phyloP scores from a whole-genome alignment of 2,888 invertebrate genomes.

The Heliconius sara region DNA sequence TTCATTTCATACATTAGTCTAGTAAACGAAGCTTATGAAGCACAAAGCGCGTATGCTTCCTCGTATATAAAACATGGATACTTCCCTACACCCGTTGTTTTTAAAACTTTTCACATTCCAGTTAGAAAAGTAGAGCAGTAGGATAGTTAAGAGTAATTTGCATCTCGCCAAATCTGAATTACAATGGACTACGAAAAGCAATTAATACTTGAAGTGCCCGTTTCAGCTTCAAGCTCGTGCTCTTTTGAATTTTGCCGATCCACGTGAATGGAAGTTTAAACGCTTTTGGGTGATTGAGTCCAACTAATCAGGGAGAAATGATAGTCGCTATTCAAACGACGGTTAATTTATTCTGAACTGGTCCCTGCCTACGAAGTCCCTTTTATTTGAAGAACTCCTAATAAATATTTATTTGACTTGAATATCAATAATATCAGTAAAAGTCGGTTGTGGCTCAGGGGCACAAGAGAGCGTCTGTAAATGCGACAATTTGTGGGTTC shows the following conservation, averaged over 20 bases:
- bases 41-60: conserved; percentile 26
- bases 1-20: conserved; percentile 7
- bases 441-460: too few relatives aligned
- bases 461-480: too few relatives aligned
- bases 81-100: conserved; percentile 61
- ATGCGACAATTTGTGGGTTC: too few relatives aligned
- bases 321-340: conserved; percentile 25
- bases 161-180: conserved; percentile 79
- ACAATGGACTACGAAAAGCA: conserved; percentile 82
- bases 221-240: conserved; percentile 80
- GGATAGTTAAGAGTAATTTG: conserved; percentile 79
- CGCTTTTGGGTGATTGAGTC: conserved; percentile 41
- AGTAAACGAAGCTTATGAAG: conserved; percentile 27
- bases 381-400: conserved; percentile 29
- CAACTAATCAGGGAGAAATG: conserved; percentile 28
- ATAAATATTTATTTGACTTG: conserved; percentile 22
- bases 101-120: conserved; percentile 78
- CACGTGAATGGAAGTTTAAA: conserved; percentile 56
- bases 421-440: neutral
- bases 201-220: conserved; percentile 82
- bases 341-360: conserved; percentile 22
- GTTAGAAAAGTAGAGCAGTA: conserved; percentile 79
- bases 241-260: conserved; percentile 74
- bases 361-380: neutral
- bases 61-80: conserved; percentile 27